These are phyloP conservation scores for Hapalemur alaotrensis DNA, from an alignment of 2,797 vertebrate genomes.

Conservation along the genomic window DNA sequence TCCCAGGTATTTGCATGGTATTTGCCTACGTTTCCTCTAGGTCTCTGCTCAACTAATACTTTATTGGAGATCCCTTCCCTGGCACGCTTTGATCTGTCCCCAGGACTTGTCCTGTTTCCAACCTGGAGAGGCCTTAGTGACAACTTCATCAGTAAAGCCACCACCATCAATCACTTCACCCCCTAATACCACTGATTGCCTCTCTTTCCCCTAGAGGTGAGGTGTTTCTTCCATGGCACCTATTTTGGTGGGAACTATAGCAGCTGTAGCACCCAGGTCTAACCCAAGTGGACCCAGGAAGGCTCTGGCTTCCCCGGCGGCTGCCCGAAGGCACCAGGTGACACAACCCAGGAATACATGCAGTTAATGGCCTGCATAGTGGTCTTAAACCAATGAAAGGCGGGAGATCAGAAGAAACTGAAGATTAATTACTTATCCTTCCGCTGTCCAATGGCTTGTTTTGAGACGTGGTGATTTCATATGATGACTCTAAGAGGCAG, in stretches of 20 bases:
- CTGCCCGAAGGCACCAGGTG: neutral
- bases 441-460: neutral
- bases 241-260: neutral
- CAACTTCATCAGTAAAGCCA: neutral
- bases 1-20: neutral
- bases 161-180: neutral
- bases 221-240: neutral
- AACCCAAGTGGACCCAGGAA: neutral
- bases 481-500: neutral
- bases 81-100: too few species aligned
- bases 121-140: neutral
- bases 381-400: neutral
- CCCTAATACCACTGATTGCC: too few species aligned
- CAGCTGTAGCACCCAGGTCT: neutral
- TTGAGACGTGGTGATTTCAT: neutral
- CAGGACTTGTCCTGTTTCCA: neutral
- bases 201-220: neutral
- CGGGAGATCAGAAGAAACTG: neutral
- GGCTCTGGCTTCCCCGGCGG: neutral
- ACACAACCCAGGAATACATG: neutral
- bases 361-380: neutral
- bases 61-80: neutral
- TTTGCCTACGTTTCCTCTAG: neutral
- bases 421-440: neutral
- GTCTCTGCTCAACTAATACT: neutral